phyloP scores from a whole-genome alignment of 2,888 invertebrate genomes.

The Cylloceria caligata region DNA sequence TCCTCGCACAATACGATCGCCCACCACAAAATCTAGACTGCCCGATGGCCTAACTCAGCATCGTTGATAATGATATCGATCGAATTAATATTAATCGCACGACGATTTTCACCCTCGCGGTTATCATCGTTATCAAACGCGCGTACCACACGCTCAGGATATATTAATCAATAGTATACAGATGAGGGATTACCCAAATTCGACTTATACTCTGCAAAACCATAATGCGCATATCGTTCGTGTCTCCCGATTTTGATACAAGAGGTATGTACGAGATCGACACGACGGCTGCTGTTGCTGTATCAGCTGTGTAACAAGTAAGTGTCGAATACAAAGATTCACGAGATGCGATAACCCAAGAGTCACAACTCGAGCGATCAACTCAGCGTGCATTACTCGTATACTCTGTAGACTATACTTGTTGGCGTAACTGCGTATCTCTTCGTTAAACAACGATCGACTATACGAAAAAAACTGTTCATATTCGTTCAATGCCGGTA shows the following conservation, averaged over 20 bases:
- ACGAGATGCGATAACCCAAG: too few species aligned
- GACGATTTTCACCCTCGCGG: too few species aligned
- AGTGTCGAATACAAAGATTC: slow-evolving; percentile 31
- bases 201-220: not conserved
- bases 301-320: slow-evolving; percentile 17
- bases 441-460: not conserved
- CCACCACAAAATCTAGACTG: too few species aligned
- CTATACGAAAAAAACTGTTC: not conserved
- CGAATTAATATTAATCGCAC: too few species aligned
- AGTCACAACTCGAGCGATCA: too few species aligned
- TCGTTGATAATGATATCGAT: too few species aligned
- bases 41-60: too few species aligned
- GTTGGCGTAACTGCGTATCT: not conserved
- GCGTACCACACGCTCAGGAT: too few species aligned
- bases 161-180: too few species aligned
- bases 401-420: not conserved
- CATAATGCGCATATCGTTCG: not conserved
- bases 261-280: slow-evolving; percentile 8
- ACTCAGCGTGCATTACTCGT: too few species aligned
- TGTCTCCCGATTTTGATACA: not conserved
- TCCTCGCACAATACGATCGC: too few species aligned
- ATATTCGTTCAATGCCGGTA: not conserved
- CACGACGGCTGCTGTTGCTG: slow-evolving; percentile 22
- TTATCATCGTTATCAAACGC: too few species aligned
- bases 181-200: not conserved